Evolutionary conservation across 2,113 vertebrate genomes (phyloP).

Genomic region (Phylloscopus trochiloides): DNA sequence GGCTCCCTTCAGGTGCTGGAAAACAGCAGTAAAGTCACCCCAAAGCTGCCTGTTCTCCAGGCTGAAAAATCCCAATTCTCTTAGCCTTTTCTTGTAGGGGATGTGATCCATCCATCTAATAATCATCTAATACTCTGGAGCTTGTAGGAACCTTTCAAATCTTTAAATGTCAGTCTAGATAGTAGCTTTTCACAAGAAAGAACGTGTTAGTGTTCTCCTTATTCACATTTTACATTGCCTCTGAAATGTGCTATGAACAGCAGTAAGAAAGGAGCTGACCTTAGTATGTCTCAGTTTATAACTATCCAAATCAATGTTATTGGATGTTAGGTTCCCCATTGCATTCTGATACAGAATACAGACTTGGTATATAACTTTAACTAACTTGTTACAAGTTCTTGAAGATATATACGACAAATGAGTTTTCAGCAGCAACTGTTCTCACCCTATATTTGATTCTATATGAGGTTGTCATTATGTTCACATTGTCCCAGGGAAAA

Average conservation of each 20-base stretch:
- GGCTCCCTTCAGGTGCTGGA: background rate
- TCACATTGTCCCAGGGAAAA: background rate
- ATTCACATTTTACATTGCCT: background rate
- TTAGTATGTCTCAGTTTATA: background rate
- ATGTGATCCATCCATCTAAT: background rate
- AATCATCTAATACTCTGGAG: background rate
- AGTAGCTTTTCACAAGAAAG: background rate
- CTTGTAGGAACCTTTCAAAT: background rate
- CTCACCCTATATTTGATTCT: background rate
- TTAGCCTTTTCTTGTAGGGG: background rate
- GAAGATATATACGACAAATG: background rate
- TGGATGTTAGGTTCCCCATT: background rate
- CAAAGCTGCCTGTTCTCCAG: background rate
- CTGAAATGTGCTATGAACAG: background rate
- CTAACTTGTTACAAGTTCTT: background rate
- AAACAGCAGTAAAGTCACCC: accelerated
- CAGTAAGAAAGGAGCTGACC: background rate
- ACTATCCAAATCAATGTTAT: background rate
- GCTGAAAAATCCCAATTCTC: background rate
- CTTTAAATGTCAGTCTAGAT: background rate
- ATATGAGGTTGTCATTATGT: background rate
- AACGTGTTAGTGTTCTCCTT: background rate
- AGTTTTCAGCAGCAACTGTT: background rate
- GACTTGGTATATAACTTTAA: background rate
- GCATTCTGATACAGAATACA: background rate